A percentile compares a stretch with the other conserved stretches of the same genome.
Evolutionary conservation across 2,797 vertebrate genomes (phyloP).

Genomic region (Gallinago solitaria): DNA sequence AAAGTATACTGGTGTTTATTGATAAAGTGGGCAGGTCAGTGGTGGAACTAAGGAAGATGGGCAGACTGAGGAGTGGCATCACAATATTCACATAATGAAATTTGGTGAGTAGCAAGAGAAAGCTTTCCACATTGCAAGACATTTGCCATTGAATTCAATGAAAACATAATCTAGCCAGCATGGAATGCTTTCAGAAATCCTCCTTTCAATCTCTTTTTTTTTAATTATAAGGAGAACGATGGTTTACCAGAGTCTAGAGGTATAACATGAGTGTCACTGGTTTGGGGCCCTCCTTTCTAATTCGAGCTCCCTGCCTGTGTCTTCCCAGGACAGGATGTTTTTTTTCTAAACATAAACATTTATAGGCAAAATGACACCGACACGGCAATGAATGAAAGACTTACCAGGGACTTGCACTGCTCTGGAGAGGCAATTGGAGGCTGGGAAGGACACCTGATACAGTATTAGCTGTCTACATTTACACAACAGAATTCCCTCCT

Average conservation of each 20-base stretch:
- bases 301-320: background rate
- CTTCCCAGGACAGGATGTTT: background rate
- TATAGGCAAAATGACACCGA: background rate
- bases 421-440: background rate
- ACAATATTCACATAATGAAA: background rate
- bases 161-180: background rate
- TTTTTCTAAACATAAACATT: background rate
- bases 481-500: fast-evolving
- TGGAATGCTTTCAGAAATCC: background rate
- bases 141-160: background rate
- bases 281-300: background rate
- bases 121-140: background rate
- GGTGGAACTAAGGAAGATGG: background rate
- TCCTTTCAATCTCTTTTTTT: background rate
- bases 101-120: background rate
- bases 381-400: background rate
- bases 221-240: background rate
- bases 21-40: background rate
- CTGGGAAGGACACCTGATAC: background rate
- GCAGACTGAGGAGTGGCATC: background rate
- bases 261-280: fast-evolving
- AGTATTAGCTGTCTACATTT: background rate
- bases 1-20: background rate
- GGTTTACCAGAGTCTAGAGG: background rate
- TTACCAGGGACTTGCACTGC: background rate